These are phyloP conservation scores for mouse (Mus musculus) DNA, from an alignment of 2,113 vertebrate species.

Conservation along the genomic window DNA sequence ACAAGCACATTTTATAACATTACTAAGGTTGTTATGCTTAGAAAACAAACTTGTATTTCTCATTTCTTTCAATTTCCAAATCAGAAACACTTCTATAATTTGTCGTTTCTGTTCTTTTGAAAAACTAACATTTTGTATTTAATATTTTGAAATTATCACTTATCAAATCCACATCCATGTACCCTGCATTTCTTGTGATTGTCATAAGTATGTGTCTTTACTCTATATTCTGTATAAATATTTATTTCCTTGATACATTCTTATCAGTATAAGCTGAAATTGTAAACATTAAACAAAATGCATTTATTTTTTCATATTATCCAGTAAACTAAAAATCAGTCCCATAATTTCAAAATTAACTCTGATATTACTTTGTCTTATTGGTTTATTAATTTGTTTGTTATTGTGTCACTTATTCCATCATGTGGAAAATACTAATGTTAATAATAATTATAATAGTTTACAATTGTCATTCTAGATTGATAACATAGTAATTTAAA, in stretches of 20 bases:
- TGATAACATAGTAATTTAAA: neutral
- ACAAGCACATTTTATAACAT: too few relatives aligned
- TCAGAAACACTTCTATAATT: neutral
- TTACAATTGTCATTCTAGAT: neutral
- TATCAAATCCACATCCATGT: neutral
- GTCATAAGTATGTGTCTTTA: neutral
- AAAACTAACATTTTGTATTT: neutral
- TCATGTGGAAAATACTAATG: neutral
- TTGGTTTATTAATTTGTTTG: neutral
- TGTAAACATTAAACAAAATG: neutral
- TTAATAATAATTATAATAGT: neutral
- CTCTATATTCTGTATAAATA: neutral
- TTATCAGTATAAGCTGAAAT: neutral
- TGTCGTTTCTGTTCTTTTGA: neutral
- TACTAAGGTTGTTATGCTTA: neutral
- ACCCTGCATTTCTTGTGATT: neutral
- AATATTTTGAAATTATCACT: neutral
- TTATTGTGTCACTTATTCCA: neutral
- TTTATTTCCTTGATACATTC: neutral
- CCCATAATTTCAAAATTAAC: neutral
- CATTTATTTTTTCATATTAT: neutral
- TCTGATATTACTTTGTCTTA: neutral
- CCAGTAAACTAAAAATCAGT: neutral
- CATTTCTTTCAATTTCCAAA: neutral
- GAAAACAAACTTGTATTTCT: neutral